Percentiles rank a stretch among this genome's conserved stretches.
Conservation (phyloP, 2,797 vertebrate genomes). For the Lepidocolaptes lacrymiger region DNA sequence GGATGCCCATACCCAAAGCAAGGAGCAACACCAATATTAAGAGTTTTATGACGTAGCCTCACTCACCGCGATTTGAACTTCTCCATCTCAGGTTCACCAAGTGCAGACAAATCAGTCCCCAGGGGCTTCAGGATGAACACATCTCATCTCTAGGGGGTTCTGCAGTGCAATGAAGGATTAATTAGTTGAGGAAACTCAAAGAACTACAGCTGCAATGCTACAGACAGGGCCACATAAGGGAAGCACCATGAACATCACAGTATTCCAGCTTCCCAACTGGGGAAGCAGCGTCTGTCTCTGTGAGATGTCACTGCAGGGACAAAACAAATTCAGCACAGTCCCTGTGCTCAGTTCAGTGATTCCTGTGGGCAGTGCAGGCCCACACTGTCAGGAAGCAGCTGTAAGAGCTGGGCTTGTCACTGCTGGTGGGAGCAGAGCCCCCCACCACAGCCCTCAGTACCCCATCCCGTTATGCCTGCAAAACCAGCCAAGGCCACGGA, state of each 20-base stretch:
- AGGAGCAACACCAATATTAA: neutral
- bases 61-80: neutral
- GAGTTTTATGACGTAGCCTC: neutral
- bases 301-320: neutral
- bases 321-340: neutral
- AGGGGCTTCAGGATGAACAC: neutral
- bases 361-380: neutral
- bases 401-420: neutral
- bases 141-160: neutral
- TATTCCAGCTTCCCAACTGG: neutral
- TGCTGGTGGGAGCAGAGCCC: neutral
- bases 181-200: neutral
- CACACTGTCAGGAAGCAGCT: neutral
- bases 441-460: neutral
- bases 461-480: rapidly evolving
- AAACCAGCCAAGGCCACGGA: neutral
- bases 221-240: neutral
- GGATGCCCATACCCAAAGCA: neutral
- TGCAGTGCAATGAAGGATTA: neutral
- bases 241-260: neutral
- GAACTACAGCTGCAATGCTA: neutral
- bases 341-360: rapidly evolving
- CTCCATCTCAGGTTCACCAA: neutral
- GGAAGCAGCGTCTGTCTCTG: neutral
- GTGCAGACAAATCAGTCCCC: neutral